Percentiles rank a stretch among this genome's conserved stretches.
Conservation (phyloP, 2,113 vertebrate genomes). For the Electrona antarctica region DNA sequence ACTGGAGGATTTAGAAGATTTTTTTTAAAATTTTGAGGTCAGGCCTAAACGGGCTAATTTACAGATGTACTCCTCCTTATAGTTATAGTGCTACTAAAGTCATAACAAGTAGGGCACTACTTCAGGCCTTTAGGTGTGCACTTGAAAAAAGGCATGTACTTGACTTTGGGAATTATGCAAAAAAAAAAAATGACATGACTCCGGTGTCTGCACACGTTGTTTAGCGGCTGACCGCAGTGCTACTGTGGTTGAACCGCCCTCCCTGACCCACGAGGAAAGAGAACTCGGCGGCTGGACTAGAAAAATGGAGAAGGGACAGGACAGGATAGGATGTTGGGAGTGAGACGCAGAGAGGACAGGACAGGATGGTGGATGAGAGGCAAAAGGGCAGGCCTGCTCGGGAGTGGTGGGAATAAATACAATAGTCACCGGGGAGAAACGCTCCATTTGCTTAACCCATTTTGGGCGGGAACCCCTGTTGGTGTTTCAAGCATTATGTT, state of each 20-base stretch:
- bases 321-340: not conserved
- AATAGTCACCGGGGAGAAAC: constrained; percentile 58
- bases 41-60: too few relatives aligned
- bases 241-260: not conserved
- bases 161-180: not conserved
- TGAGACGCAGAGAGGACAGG: not conserved
- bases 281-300: not conserved
- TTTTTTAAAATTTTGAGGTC: too few relatives aligned
- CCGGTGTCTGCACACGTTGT: too few relatives aligned
- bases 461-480: too few relatives aligned
- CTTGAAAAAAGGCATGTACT: too few relatives aligned
- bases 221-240: too few relatives aligned
- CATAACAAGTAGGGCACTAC: too few relatives aligned
- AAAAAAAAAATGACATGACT: not conserved
- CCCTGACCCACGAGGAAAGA: not conserved
- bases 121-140: too few relatives aligned
- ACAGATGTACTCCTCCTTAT: too few relatives aligned
- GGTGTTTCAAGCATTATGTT: too few relatives aligned
- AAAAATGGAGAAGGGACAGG: not conserved
- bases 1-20: too few relatives aligned
- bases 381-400: constrained; percentile 65
- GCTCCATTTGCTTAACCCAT: constrained; percentile 72
- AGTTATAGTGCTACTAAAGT: too few relatives aligned
- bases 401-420: constrained; percentile 62
- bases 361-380: constrained; percentile 27